These are phyloP conservation scores for Semnornis frantzii DNA, from an alignment of 2,113 vertebrate genomes.

Conservation along the genomic window DNA sequence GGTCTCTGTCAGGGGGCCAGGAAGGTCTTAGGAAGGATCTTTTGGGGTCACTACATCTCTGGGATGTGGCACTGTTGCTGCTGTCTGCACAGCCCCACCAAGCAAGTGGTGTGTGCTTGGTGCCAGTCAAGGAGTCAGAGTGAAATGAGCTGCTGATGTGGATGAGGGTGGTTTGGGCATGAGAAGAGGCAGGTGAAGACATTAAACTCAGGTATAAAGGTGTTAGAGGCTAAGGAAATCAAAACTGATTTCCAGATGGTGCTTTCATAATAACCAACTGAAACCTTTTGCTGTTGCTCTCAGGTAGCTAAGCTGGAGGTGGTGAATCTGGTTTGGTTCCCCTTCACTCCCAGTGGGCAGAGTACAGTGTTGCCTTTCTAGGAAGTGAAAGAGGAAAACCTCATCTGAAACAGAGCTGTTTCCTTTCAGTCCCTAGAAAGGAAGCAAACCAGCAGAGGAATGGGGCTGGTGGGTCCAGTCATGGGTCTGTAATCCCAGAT, in stretches of 20 bases:
- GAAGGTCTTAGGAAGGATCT: too few species aligned
- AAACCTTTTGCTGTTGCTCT: background rate
- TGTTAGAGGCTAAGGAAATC: too few species aligned
- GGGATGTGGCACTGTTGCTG: background rate
- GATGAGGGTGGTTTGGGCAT: background rate
- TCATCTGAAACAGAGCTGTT: background rate
- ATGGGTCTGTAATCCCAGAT: background rate
- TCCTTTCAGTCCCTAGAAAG: conserved; percentile 21
- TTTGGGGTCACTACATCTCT: background rate
- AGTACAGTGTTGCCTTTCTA: background rate
- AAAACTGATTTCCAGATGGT: background rate
- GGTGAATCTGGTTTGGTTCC: background rate
- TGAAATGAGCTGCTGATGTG: background rate
- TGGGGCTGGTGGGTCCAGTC: background rate
- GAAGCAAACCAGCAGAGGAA: background rate
- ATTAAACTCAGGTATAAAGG: too few species aligned
- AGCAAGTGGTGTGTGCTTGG: background rate
- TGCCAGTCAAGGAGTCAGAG: background rate
- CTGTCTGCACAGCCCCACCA: background rate
- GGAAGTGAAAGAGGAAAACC: background rate
- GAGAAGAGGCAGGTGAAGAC: background rate
- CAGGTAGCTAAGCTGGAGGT: background rate
- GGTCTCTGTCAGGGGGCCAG: background rate
- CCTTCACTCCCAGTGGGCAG: background rate
- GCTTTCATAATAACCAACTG: background rate